Evolutionary conservation across 2,113 vertebrate genomes (phyloP).

Genomic region (Seriola rivoliana): DNA sequence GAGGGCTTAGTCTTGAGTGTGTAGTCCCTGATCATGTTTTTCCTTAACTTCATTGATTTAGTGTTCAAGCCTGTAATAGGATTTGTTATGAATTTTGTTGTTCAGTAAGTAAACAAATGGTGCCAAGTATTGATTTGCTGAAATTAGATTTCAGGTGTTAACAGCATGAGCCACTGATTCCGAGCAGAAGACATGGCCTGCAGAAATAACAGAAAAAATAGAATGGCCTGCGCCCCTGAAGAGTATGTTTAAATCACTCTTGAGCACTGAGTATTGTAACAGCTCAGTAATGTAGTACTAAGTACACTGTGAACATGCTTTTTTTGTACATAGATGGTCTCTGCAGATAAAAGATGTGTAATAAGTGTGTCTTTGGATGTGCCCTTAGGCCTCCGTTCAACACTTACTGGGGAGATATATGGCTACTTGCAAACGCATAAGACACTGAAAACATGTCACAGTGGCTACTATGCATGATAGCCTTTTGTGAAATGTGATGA

Average conservation of each 20-base stretch:
- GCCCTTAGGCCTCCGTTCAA: background rate
- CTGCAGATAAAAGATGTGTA: background rate
- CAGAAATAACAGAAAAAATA: conserved; percentile 27
- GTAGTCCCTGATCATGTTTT: conserved; percentile 52
- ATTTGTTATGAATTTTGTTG: conserved; percentile 76
- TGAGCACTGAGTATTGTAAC: background rate
- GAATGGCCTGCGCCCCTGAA: conserved; percentile 15
- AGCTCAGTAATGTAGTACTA: conserved; percentile 2
- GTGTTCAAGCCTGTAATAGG: conserved; percentile 69
- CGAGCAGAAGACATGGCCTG: conserved; percentile 19
- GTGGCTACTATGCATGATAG: background rate
- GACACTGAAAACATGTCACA: conserved; percentile 15
- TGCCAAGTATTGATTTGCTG: conserved; percentile 79
- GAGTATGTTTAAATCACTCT: conserved; percentile 24
- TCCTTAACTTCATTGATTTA: conserved; percentile 72
- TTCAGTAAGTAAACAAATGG: conserved; percentile 74
- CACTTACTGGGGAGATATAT: conserved; percentile 9
- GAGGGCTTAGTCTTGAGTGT: conserved; percentile 17
- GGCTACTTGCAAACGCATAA: background rate
- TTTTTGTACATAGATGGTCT: background rate
- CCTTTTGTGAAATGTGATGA: conserved; percentile 21
- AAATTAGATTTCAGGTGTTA: conserved; percentile 79
- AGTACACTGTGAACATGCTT: background rate
- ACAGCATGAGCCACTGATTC: conserved; percentile 53
- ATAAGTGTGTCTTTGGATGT: background rate